Evolutionary conservation across 2,888 invertebrate species (phyloP).

Genomic region (Disparrhopalites patrizii): DNA sequence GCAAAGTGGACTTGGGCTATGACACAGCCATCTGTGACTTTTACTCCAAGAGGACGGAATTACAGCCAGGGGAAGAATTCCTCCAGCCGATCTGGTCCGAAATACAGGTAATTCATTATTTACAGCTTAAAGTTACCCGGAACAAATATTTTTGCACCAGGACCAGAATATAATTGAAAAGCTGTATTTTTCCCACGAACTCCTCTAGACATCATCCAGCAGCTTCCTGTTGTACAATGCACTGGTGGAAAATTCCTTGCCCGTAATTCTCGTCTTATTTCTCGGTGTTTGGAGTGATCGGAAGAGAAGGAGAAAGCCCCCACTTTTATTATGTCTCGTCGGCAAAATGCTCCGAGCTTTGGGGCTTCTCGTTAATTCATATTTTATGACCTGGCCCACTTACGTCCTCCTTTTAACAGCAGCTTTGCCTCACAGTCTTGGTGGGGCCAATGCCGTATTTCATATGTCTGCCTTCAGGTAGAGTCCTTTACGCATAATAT

Average conservation of each 20-base stretch:
- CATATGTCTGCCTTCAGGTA: conserved; percentile 47
- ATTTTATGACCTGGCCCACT: conserved; percentile 45
- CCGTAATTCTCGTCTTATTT: conserved; percentile 47
- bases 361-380: conserved; percentile 44
- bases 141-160: background rate
- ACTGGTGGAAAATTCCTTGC: conserved; percentile 47
- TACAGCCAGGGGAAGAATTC: conserved; percentile 30
- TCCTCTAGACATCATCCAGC: conserved; percentile 40
- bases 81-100: conserved; percentile 40
- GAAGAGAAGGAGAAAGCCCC: conserved; percentile 42
- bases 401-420: conserved; percentile 42
- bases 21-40: conserved; percentile 35
- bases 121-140: background rate
- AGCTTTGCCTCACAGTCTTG: conserved; percentile 45
- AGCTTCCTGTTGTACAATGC: conserved; percentile 46
- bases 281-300: conserved; percentile 48
- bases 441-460: conserved; percentile 46
- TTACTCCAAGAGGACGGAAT: conserved; percentile 32
- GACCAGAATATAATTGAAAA: background rate
- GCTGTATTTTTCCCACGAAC: background rate
- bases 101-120: conserved; percentile 41
- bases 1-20: conserved; percentile 41
- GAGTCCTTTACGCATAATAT: too few species aligned
- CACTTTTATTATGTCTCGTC: conserved; percentile 40
- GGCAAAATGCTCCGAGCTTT: conserved; percentile 45